Conservation (phyloP, 2,113 vertebrate genomes). For the Taxidea taxus region DNA sequence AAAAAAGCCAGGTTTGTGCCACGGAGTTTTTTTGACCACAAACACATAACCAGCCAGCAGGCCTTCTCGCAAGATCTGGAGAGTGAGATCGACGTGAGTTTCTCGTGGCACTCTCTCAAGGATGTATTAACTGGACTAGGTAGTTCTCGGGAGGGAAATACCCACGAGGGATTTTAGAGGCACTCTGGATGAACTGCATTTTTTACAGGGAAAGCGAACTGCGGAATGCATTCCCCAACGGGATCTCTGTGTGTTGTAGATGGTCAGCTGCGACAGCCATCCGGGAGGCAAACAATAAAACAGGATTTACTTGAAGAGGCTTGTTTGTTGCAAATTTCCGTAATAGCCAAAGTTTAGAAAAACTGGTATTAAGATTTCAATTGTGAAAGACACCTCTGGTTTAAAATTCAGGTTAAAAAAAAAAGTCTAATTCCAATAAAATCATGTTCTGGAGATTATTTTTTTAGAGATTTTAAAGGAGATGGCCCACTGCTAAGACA, state of each 20-base stretch:
- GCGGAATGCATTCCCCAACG: not conserved
- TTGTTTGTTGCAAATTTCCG: not conserved
- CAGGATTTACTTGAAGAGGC: not conserved
- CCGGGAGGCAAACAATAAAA: not conserved
- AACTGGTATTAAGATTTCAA: not conserved
- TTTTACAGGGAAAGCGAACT: not conserved
- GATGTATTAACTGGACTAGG: not conserved
- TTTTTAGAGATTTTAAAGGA: not conserved
- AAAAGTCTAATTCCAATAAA: not conserved
- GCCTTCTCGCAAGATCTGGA: not conserved
- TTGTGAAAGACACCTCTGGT: not conserved
- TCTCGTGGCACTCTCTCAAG: not conserved
- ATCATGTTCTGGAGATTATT: not conserved
- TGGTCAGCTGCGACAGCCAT: not conserved
- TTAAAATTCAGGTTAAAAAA: not conserved
- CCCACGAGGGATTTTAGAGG: not conserved
- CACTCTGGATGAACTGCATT: not conserved
- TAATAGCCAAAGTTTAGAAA: not conserved
- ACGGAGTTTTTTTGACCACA: not conserved
- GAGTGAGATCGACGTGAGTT: not conserved
- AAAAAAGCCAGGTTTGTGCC: not conserved
- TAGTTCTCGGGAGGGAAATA: not conserved
- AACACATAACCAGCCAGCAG: not conserved
- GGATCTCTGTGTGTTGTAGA: not conserved
- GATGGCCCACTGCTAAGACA: not conserved